phyloP scores from a whole-genome alignment of 2,113 vertebrate genomes.

The Hymenochirus boettgeri region DNA sequence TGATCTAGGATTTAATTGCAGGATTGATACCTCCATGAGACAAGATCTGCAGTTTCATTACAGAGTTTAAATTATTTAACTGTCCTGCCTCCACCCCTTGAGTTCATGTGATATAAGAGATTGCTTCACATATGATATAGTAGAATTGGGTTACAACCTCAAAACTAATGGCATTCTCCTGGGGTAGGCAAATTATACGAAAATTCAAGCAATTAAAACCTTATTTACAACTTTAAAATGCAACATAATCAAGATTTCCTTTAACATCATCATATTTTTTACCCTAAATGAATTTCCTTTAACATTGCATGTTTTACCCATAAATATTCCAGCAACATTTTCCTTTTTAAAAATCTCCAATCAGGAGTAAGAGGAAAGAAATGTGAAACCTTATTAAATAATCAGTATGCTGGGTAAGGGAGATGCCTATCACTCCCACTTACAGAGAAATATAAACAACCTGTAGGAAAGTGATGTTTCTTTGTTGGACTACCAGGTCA shows the following conservation, averaged over 20 bases:
- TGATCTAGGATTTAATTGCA: slow-evolving; percentile 20
- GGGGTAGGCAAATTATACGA: background rate
- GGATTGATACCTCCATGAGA: background rate
- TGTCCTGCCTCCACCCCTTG: background rate
- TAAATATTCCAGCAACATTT: too few relatives aligned
- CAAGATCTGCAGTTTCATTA: slow-evolving; percentile 17
- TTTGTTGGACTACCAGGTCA: too few relatives aligned
- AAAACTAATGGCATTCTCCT: background rate
- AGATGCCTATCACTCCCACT: background rate
- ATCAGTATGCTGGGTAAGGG: background rate
- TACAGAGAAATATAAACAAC: background rate
- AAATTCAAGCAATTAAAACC: background rate
- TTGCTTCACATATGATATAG: slow-evolving; percentile 27
- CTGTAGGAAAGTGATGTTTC: background rate
- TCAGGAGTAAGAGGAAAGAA: background rate
- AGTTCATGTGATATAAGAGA: slow-evolving; percentile 24
- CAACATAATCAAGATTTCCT: background rate
- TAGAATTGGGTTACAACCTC: slow-evolving; percentile 17
- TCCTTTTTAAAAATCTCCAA: background rate
- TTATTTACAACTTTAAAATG: background rate
- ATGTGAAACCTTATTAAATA: slow-evolving; percentile 5
- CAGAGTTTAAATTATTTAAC: slow-evolving; percentile 30
- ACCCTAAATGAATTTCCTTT: too few relatives aligned
- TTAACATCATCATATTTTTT: background rate
- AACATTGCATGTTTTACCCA: too few relatives aligned